Evolutionary conservation across 92 coral and sea anemone genomes (phyloP).

Genomic region (Chrysogorgia sp.): DNA sequence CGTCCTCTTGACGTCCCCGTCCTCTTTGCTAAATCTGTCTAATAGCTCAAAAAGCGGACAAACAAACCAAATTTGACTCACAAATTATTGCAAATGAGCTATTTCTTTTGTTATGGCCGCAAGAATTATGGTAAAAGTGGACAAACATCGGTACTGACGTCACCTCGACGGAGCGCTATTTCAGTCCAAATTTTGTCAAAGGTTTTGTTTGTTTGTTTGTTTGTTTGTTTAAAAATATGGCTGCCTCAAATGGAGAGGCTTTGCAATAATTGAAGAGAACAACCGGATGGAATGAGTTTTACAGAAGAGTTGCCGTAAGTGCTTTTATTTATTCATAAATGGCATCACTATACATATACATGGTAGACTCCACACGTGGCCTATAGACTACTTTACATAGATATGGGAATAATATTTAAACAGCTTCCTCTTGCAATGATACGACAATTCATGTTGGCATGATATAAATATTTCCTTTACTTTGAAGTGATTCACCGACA

Average conservation of each 20-base stretch:
- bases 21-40: too few species aligned
- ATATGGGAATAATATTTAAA: not conserved
- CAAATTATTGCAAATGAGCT: too few species aligned
- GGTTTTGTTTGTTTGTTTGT: slow-evolving; percentile 19
- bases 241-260: slow-evolving; percentile 25
- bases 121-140: too few species aligned
- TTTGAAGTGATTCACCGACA: slow-evolving; percentile 6
- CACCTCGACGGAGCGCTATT: too few species aligned
- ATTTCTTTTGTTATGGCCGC: too few species aligned
- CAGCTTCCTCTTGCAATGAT: not conserved
- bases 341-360: not conserved
- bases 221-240: slow-evolving; percentile 6
- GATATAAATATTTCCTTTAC: too few species aligned
- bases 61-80: too few species aligned
- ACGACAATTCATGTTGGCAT: not conserved
- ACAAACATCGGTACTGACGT: too few species aligned
- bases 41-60: too few species aligned
- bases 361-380: not conserved
- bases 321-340: not conserved
- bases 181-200: slow-evolving; percentile 18
- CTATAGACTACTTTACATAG: not conserved
- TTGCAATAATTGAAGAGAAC: slow-evolving; percentile 27
- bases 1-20: too few species aligned
- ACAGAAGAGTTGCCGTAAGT: slow-evolving; percentile 32
- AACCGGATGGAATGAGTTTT: slow-evolving; percentile 37